Conservation (phyloP, 2,888 invertebrate species). For the Rhingia campestris region DNA sequence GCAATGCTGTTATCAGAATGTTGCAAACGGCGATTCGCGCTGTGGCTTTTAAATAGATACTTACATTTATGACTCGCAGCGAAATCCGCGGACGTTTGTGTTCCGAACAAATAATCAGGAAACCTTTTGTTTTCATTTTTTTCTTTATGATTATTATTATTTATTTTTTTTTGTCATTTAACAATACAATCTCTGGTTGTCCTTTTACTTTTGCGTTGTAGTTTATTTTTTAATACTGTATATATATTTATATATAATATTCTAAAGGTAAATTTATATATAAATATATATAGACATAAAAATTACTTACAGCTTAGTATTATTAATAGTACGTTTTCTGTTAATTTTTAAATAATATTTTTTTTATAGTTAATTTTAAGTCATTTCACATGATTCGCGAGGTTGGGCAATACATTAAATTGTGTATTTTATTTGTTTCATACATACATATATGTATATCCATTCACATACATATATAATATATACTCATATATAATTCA, state of each 20-base stretch:
- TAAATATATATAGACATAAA: conserved; percentile 72
- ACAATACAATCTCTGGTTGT: conserved; percentile 62
- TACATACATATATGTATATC: conserved; percentile 43
- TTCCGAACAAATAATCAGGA: too few species aligned
- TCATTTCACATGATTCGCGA: conserved; percentile 77
- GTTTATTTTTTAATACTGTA: conserved; percentile 55
- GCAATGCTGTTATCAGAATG: too few species aligned
- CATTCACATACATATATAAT: conserved; percentile 44
- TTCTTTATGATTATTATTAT: conserved; percentile 53
- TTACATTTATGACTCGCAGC: too few species aligned
- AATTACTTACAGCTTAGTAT: conserved; percentile 62
- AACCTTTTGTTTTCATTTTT: conserved; percentile 12
- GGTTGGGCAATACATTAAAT: conserved; percentile 75
- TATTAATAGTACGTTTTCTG: conserved; percentile 46
- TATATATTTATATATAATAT: conserved; percentile 73
- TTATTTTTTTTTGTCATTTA: conserved; percentile 42
- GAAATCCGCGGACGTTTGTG: too few species aligned
- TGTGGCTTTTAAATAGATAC: too few species aligned
- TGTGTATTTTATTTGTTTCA: conserved; percentile 43
- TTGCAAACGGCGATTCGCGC: too few species aligned
- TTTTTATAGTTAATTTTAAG: conserved; percentile 67
- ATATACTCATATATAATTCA: conserved; percentile 50
- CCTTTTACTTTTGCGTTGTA: conserved; percentile 40
- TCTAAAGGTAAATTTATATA: conserved; percentile 69
- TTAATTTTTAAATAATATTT: conserved; percentile 49